A percentile compares a stretch with the other conserved stretches of the same genome.
phyloP scores from a whole-genome alignment of 2,888 invertebrate genomes.

The Leptinotarsa juncta region DNA sequence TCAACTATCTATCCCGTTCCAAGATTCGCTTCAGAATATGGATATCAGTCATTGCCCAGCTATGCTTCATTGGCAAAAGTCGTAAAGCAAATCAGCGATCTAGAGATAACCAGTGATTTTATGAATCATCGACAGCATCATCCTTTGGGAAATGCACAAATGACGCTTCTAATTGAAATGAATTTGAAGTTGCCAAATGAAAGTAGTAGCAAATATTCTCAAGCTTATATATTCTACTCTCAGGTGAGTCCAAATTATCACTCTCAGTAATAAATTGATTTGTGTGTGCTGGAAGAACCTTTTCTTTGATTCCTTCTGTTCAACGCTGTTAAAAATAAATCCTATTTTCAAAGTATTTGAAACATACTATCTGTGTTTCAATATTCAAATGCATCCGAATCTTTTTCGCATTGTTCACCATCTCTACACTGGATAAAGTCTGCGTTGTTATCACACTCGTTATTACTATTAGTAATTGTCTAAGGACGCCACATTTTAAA shows the following conservation, averaged over 20 bases:
- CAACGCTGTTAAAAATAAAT: too few species aligned
- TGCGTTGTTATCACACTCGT: too few species aligned
- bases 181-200: slow-evolving; percentile 72
- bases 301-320: too few species aligned
- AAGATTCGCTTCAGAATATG: slow-evolving; percentile 95
- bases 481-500: too few species aligned
- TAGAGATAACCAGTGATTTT: slow-evolving; percentile 71
- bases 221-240: slow-evolving; percentile 82
- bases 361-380: too few species aligned
- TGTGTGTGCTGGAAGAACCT: too few species aligned
- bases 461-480: too few species aligned
- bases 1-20: slow-evolving; percentile 80
- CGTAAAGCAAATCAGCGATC: slow-evolving; percentile 67
- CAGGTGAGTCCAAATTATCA: slow-evolving; percentile 72
- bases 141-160: slow-evolving; percentile 75
- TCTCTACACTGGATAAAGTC: too few species aligned
- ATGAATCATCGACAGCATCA: slow-evolving; percentile 89
- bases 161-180: slow-evolving; percentile 71
- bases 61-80: slow-evolving; percentile 75
- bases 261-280: not conserved
- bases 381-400: too few species aligned
- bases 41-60: slow-evolving; percentile 90
- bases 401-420: too few species aligned
- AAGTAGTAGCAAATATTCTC: slow-evolving; percentile 70
- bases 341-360: too few species aligned